These are phyloP conservation scores for Athripsodes cinereus DNA, from an alignment of 2,888 invertebrate genomes.

Conservation along the genomic window DNA sequence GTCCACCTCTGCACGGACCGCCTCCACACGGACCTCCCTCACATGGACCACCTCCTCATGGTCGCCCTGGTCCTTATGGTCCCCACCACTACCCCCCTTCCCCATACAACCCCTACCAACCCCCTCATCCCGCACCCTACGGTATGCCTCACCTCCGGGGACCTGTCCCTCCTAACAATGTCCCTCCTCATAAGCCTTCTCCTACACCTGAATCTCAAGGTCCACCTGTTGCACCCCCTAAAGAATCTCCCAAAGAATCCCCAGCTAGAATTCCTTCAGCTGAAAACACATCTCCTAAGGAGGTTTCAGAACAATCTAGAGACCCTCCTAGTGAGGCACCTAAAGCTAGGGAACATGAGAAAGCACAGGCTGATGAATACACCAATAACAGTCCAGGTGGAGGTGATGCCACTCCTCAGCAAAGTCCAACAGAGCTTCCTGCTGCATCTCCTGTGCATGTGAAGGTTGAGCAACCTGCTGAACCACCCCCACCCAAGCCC, in stretches of 20 bases:
- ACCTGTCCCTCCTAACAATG: conserved; percentile 30
- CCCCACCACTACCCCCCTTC: not conserved
- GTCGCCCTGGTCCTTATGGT: conserved; percentile 8
- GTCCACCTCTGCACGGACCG: not conserved
- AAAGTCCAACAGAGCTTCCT: not conserved
- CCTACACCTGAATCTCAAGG: conserved; percentile 30
- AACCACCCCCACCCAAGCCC: conserved; percentile 27
- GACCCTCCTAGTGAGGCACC: not conserved
- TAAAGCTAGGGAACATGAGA: not conserved
- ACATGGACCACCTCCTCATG: not conserved
- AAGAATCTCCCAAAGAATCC: not conserved
- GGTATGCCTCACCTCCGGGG: conserved; percentile 27
- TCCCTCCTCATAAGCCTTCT: conserved; percentile 30
- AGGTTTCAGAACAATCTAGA: not conserved
- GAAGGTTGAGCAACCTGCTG: conserved; percentile 25
- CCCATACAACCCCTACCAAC: not conserved
- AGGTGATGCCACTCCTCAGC: not conserved
- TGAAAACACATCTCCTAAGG: not conserved
- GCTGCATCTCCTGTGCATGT: conserved; percentile 27
- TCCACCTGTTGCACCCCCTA: not conserved
- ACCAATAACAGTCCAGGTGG: not conserved
- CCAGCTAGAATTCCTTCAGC: not conserved
- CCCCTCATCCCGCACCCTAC: conserved; percentile 29
- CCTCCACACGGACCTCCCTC: not conserved
- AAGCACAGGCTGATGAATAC: not conserved